Evolutionary conservation across 2,888 invertebrate genomes (phyloP), one percentile per base, ranked within the genome.

Genomic region (Aspidiotus rigidus): DNA sequence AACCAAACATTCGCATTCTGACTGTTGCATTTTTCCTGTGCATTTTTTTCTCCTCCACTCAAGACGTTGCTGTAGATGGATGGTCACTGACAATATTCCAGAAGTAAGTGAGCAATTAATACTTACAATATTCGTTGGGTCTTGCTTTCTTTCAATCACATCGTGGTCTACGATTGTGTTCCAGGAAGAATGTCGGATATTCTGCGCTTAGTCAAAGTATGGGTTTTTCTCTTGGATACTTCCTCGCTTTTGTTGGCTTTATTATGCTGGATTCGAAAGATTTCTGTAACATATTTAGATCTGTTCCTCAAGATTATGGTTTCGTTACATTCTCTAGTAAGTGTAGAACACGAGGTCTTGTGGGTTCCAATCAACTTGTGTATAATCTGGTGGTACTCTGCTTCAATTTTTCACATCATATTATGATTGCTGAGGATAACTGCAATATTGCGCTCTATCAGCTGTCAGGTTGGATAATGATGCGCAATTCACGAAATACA

Each of bases 121-220:
- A 15, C 56, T 62, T 28, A 64, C 7, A 40, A n/a, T 3, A 49
- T 49, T 11, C 49, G 10, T 49, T 6, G n/a, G n/a, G n/a, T 49
- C 49, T 49, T 3, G 11, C 49, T 49, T 49, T 8, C 11, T 10
- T 11, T 44, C 11, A 44, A 10, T 44, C 49, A 44, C 11, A 10
- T 44, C 3, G 6, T n/a, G 49, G n/a, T 62, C 17, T 15, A 15
- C 16, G 64, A 10, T 60, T 82, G 62, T 77, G 28, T 28, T 28
- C 28, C 28, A 90, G 90, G 74, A 83, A 87, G 74, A 98, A 99
- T 80, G 95, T 99, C 7, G 95, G 93, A 2, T 95, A 97, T 81
- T 98, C 98, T 0, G 98, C 98, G 1, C 98, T 97, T 0, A 99
- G 99, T 77, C 99, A 99, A 77, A 91, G 93, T 74, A 93, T 98